phyloP scores from a whole-genome alignment of 2,797 vertebrate genomes.

The Champsocephalus esox region DNA sequence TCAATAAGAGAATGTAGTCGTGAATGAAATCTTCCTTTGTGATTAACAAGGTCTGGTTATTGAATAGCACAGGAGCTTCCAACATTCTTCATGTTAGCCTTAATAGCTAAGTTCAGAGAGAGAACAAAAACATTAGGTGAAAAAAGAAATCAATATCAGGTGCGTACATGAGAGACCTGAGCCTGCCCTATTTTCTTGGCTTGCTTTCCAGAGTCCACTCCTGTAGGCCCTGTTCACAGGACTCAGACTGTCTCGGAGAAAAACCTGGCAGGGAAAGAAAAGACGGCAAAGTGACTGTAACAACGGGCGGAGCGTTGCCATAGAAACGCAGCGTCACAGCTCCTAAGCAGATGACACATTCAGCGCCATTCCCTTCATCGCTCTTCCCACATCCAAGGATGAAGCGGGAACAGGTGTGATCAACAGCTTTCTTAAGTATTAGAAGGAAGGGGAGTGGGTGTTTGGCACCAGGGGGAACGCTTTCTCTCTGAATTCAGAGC shows the following conservation, averaged over 20 bases:
- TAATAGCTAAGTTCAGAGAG: conserved; percentile 24
- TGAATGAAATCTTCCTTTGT: conserved; percentile 75
- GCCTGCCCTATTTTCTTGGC: conserved; percentile 18
- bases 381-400: conserved; percentile 70
- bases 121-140: conserved; percentile 1
- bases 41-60: conserved; percentile 65
- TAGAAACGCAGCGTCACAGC: conserved; percentile 81
- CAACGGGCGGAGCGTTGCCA: conserved; percentile 80
- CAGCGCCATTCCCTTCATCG: conserved; percentile 66
- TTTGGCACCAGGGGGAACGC: conserved; percentile 37
- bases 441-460: conserved; percentile 46
- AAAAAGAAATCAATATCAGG: conserved; percentile 21
- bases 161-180: not conserved
- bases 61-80: conserved; percentile 36
- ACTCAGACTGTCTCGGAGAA: conserved; percentile 50
- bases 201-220: conserved; percentile 28
- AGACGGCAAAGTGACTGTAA: conserved; percentile 74
- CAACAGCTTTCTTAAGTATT: conserved; percentile 77
- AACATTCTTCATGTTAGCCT: conserved; percentile 36
- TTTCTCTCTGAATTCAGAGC: conserved; percentile 51
- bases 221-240: conserved; percentile 27
- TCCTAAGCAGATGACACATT: conserved; percentile 80
- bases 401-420: conserved; percentile 76
- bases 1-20: conserved; percentile 72
- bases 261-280: conserved; percentile 60